These are phyloP conservation scores for Cheilinus undulatus DNA, from an alignment of 2,113 vertebrate genomes.

Conservation along the genomic window DNA sequence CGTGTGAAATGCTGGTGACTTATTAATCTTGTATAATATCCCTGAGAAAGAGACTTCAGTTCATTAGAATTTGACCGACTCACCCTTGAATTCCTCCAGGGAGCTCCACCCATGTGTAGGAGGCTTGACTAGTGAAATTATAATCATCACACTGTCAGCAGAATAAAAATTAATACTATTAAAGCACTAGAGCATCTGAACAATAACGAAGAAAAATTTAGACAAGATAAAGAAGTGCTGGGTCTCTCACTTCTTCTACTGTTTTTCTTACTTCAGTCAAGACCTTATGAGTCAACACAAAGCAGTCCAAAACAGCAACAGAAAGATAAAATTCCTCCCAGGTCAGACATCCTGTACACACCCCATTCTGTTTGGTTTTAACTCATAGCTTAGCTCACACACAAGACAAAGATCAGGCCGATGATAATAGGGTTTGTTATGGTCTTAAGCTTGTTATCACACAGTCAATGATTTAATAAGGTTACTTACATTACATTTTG, in stretches of 20 bases:
- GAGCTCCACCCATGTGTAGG: conserved; percentile 59
- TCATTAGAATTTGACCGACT: conserved; percentile 57
- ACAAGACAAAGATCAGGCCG: conserved; percentile 6
- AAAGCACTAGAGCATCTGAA: conserved; percentile 25
- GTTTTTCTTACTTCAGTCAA: conserved; percentile 2
- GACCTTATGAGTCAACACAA: conserved; percentile 1
- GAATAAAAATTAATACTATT: conserved; percentile 50
- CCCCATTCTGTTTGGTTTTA: conserved; percentile 1
- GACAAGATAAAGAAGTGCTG: conserved; percentile 27
- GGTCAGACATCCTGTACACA: conserved; percentile 50
- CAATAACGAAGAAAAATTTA: conserved; percentile 29
- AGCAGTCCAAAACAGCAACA: background rate
- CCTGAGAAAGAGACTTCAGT: conserved; percentile 27
- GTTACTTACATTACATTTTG: background rate
- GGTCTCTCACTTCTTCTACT: background rate
- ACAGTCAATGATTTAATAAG: background rate
- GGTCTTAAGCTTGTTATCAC: background rate
- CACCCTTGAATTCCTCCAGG: conserved; percentile 49
- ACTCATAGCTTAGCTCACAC: background rate
- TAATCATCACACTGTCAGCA: conserved; percentile 46
- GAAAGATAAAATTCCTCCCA: conserved; percentile 46
- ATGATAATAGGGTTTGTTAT: background rate
- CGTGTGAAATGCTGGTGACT: conserved; percentile 13
- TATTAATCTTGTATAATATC: conserved; percentile 26
- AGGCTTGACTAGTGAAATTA: conserved; percentile 47